Evolutionary conservation across 1,140 invertebrate genomes (phyloP), one percentile per base, ranked within the genome.

Genomic region (Lineus longissimus): DNA sequence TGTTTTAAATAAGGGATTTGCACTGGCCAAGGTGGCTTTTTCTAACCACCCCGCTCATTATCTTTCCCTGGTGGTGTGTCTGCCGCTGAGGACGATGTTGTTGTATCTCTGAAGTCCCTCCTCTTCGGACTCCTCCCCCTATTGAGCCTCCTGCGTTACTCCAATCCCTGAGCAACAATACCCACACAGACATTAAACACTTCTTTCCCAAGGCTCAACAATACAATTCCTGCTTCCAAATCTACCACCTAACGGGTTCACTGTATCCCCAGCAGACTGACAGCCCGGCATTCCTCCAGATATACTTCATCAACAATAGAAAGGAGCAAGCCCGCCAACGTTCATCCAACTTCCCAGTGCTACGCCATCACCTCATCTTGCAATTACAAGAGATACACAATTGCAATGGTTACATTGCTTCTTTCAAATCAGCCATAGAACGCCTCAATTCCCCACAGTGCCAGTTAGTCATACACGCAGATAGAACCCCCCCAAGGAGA

Each of bases 201-300:
- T 22, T 29, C 11, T 13, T 25, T 6, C 2, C 62, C 13, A 31
- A 59, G 22, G 56, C 60, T 60, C 27, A 45, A 61, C 30, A 62
- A n/a, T 45, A 27, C 36, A 62, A 45, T 22, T 22, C n/a, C 17
- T 40, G 4, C 27, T 43, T 58, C 33, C 17, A 55, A 56, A 25
- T 56, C 9, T 56, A 56, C 29, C 55, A 56, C 29, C 7, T 25
- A n/a, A 25, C 29, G 25, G 55, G 6, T 25, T n/a, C 29, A 9
- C 29, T 56, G 7, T 30, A 9, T 27, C 29, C 29, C 22, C 7
- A 19, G 9, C 51, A 55, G 22, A 11, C 9, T 23, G 25, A 23
- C 22, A 23, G 9, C 25, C 9, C 51, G 22, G 25, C 25, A 23
- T 13, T 17, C 25, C 25, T 13, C 11, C 25, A n/a, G n/a, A n/a